Base-by-base conservation (phyloP, 1,140 invertebrate species). In the Pogonomyrmex barbatus region DNA sequence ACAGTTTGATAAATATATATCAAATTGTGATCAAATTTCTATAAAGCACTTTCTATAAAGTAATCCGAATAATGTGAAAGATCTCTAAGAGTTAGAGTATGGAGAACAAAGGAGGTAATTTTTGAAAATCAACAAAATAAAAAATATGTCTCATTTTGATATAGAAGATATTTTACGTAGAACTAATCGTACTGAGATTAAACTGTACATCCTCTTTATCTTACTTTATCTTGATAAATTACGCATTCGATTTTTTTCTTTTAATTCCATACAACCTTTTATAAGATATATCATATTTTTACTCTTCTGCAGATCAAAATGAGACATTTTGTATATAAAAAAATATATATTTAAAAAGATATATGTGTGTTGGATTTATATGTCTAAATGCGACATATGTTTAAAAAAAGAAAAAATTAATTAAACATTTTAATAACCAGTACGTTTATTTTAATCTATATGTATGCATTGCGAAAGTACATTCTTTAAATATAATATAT, bases 381-480 rank as follows among this genome's bases (percentile, higher is more conserved):
- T 4, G 56, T 47, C 3, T 14, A n/a, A 10, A 60, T 71, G 30
- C 30, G 14, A 54, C 24, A 24, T 58, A 36, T 9, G 42, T 77
- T 42, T 36, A 36, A 77, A 45, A 2, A 14, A 5, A 36, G 4
- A 5, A 5, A 36, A 12, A 73, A 4, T 6, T 45, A 45, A 45
- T 77, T 62, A 17, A 3, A 63, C 56, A 6, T 47, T 77, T 77
- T 76, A 62, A 39, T 65, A 63, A 45, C 33, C 56, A 24, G n/a
- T 58, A 58, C 36, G 24, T 45, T 9, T 30, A 24, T 77, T 45
- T 77, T 77, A 77, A 60, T 12, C 2, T 17, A 12, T 9, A 30
- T 77, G 58, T 58, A 24, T 60, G 33, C 33, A 14, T 56, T 45
- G 42, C 42, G 17, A 36, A 58, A n/a, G 36, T 14, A 10, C 12